Evolutionary conservation across 2,797 vertebrate species (phyloP).

Genomic region (Gephyroberyx darwinii): DNA sequence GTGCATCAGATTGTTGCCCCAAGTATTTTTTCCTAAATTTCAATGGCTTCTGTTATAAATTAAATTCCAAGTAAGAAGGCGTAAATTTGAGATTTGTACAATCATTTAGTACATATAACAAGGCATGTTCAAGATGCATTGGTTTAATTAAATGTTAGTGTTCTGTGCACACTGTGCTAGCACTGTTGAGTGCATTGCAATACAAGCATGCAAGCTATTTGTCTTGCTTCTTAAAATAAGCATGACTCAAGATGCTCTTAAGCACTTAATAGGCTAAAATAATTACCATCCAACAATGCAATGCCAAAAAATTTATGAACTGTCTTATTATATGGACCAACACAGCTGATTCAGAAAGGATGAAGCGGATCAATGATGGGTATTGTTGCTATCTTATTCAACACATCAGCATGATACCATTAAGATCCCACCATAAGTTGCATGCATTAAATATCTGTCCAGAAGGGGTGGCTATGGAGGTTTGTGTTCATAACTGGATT

Average conservation of each 20-base stretch:
- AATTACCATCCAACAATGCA: slow-evolving; percentile 22
- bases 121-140: neutral
- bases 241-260: slow-evolving; percentile 40
- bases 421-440: neutral
- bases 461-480: neutral
- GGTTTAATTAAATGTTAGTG: neutral
- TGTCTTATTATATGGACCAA: neutral
- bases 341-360: neutral
- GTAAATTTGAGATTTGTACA: too few species aligned
- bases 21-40: too few species aligned
- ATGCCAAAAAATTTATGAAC: neutral
- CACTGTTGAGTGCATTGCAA: neutral
- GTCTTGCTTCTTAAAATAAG: slow-evolving; percentile 40
- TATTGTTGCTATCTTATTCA: neutral
- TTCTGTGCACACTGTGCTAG: neutral
- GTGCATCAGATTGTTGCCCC: too few species aligned
- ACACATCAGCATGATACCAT: neutral
- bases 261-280: slow-evolving; percentile 48
- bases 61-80: too few species aligned
- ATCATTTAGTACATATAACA: too few species aligned
- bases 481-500: slow-evolving; percentile 46
- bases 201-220: neutral
- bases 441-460: neutral
- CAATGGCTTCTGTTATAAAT: too few species aligned
- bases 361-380: neutral